A percentile compares a stretch with the other conserved stretches of the same genome.
Conservation (phyloP, 2,113 vertebrate genomes). For the Tringa solitaria region DNA sequence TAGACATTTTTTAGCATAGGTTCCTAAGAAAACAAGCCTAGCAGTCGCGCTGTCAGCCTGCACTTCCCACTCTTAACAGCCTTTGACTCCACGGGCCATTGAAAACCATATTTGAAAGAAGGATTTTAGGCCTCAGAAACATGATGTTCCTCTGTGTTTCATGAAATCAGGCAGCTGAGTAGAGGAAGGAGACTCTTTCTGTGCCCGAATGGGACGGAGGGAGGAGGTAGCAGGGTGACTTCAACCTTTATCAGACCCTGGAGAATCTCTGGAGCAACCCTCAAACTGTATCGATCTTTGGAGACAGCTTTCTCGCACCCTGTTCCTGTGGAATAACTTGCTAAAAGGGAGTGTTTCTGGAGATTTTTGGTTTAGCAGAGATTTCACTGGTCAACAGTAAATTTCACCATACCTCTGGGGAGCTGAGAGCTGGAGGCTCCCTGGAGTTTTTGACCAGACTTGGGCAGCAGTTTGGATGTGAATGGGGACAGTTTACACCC, state of each 20-base stretch:
- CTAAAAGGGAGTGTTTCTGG: background rate
- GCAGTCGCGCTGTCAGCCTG: background rate
- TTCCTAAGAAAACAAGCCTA: conserved; percentile 60
- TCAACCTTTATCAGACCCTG: background rate
- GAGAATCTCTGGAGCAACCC: background rate
- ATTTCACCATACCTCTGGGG: background rate
- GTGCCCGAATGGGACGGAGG: background rate
- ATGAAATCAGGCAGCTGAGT: background rate
- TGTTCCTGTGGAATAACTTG: background rate
- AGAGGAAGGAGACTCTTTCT: background rate
- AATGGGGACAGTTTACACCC: background rate
- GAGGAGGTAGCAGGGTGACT: background rate
- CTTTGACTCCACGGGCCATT: background rate
- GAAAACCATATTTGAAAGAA: background rate
- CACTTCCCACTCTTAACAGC: conserved; percentile 36
- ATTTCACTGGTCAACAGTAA: background rate
- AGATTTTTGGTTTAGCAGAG: background rate
- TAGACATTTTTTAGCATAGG: conserved; percentile 27
- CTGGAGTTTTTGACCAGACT: background rate
- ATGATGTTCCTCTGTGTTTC: background rate
- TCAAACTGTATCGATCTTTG: background rate
- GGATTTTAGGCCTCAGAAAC: background rate
- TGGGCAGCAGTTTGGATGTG: background rate
- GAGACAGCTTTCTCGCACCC: background rate
- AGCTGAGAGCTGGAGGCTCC: background rate